Evolutionary conservation across 2,888 invertebrate genomes (phyloP), one percentile per base, ranked within the genome.

Genomic region (Pyrocoelia pectoralis): DNA sequence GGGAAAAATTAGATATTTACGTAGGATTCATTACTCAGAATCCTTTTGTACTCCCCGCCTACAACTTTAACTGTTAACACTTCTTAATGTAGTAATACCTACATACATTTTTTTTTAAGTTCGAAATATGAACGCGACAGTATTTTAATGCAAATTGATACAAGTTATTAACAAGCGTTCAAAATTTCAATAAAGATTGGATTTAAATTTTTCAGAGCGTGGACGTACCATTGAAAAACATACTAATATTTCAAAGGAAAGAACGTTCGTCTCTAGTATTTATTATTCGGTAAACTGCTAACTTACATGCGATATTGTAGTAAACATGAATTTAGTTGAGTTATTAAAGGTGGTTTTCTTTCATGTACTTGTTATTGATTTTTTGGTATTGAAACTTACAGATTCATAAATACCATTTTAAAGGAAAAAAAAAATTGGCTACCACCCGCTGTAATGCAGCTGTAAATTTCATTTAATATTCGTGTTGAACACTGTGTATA

Each of bases 291-390:
- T 70, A 73, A 75, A 77, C 73, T 73, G 73, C 74, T 70, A 63
- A 74, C 73, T 76, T 76, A 75, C 77, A 77, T 75, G 77, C 77
- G 74, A 76, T 76, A 74, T 73, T 72, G 75, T 73, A 75, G 74
- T 76, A 76, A 75, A 76, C 75, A 76, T 76, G 75, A 75, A 73
- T 74, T 73, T 69, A 68, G 63, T 67, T 76, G 75, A 76, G 68
- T 74, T 75, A 76, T 76, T 73, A 72, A 69, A 72, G 66, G 70
- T 68, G 69, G 72, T 71, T 70, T 68, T 64, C 70, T 73, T 70
- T 72, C 70, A 63, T 70, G 71, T 55, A 57, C 67, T 72, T 72
- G 73, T 72, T 72, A 72, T 71, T 72, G 69, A 73, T 74, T 72
- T 72, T 74, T 73, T 70, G 61, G 46, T 67, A 70, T 72, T 58